Conservation (phyloP, 2,113 vertebrate genomes). For the Elgaria multicarinata region DNA sequence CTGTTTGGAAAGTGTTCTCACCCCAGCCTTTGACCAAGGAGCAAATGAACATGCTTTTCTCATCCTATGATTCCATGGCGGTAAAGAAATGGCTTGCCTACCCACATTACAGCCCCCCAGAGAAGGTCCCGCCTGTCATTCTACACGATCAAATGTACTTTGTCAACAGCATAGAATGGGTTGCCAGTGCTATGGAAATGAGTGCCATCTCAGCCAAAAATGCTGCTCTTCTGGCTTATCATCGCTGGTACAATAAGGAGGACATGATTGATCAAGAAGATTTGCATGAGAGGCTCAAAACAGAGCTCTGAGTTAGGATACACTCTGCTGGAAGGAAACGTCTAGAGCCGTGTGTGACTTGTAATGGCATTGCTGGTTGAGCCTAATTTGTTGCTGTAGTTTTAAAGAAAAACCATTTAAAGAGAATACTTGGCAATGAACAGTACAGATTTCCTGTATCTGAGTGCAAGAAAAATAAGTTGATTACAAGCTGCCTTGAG, state of each 20-base stretch:
- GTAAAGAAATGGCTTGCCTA: conserved; percentile 87
- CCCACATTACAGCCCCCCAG: conserved; percentile 81
- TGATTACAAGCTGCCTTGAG: no score
- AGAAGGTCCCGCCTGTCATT: conserved; percentile 83
- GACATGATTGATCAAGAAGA: conserved; percentile 87
- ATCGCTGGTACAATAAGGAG: conserved; percentile 84
- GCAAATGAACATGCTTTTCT: conserved; percentile 83
- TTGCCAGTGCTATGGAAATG: conserved; percentile 93
- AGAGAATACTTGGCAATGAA: neutral
- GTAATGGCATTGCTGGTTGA: neutral
- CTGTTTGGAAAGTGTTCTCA: conserved; percentile 92
- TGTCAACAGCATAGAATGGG: conserved; percentile 87
- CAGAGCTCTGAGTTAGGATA: conserved; percentile 81
- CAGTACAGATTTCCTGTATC: neutral
- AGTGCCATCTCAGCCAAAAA: conserved; percentile 89
- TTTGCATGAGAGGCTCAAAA: conserved; percentile 86
- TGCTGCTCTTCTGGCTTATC: conserved; percentile 86
- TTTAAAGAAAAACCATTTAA: neutral
- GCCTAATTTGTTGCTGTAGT: neutral
- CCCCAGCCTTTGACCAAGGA: conserved; percentile 74
- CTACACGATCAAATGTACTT: conserved; percentile 90
- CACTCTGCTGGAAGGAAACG: accelerated
- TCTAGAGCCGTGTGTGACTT: neutral
- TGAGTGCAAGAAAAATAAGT: neutral
- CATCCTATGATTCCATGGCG: conserved; percentile 80